Conservation (phyloP, 2,113 vertebrate species). For the Telmatochromis sp. region DNA sequence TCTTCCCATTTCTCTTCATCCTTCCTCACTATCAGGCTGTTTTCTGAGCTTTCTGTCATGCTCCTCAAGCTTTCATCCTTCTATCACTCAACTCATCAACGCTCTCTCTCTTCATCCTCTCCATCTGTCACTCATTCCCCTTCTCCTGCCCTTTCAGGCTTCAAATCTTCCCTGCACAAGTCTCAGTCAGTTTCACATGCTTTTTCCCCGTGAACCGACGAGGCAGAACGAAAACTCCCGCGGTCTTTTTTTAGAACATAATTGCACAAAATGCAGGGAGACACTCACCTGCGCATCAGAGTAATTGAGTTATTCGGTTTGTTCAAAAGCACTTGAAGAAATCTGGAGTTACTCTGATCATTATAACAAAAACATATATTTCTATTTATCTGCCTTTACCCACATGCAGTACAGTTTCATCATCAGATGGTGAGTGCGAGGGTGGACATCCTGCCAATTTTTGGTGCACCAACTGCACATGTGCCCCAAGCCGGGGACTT, state of each 20-base stretch:
- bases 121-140: neutral
- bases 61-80: neutral
- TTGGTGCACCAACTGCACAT: neutral
- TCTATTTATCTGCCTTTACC: neutral
- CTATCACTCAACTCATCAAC: neutral
- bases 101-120: neutral
- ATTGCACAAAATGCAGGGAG: neutral
- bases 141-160: neutral
- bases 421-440: neutral
- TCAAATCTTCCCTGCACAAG: neutral
- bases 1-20: neutral
- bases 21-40: neutral
- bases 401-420: neutral
- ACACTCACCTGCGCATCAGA: neutral
- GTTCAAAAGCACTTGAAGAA: neutral
- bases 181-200: neutral
- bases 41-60: neutral
- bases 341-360: neutral
- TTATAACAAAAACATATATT: neutral
- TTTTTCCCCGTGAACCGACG: neutral
- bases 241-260: neutral
- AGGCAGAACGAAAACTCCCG: neutral
- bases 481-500: neutral
- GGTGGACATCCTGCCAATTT: neutral
- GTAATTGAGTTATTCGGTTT: neutral